Base-by-base conservation (phyloP, 2,113 vertebrate genomes). In the Falco punctatus region DNA sequence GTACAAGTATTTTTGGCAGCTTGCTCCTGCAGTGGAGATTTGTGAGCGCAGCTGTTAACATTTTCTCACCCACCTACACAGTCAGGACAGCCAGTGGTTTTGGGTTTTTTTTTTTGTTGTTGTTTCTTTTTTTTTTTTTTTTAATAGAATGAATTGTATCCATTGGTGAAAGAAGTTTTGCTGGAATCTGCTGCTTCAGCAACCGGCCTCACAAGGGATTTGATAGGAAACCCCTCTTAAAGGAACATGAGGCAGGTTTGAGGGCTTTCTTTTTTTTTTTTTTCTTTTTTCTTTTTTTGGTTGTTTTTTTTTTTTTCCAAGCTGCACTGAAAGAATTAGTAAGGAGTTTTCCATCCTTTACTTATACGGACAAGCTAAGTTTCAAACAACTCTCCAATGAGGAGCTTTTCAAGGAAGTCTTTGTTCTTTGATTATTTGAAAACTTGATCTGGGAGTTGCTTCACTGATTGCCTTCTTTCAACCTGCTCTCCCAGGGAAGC, bases 51-150 rank as follows among this genome's bases (percentile, higher is more conserved):
- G 97, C 97, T 97, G 97, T 94, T 97, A 94, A 57, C 90, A 94
- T 97, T 97, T 96, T 97, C 95, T 97, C 92, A 97, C 95, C 96
- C 96, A 96, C 96, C 96, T 97, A 97, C 97, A 96, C 96, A 96
- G 93, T 71, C 89, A 96, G 86, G 40, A 73, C 72, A 74, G 69
- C 77, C 94, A 96, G 83, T 11, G 30, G 38, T 38, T 38, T 38
- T 42, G 42, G 11, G 12, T 11, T 11, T 42, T 42, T 42, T 42
- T 42, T 42, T 42, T 42, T 42, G 42, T 35, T 49, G 15, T 46
- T 46, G 44, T 15, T 46, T 57, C 46, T 55, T 28, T 74, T 27
- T 15, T 61, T 17, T 57, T 77, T 77, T 89, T 55, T 82, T 84
- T 85, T 48, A 92, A 92, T 21, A 88, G 49, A 55, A 86, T 64